Conservation (phyloP, 2,797 vertebrate genomes). For the Jordanella pulchra region DNA sequence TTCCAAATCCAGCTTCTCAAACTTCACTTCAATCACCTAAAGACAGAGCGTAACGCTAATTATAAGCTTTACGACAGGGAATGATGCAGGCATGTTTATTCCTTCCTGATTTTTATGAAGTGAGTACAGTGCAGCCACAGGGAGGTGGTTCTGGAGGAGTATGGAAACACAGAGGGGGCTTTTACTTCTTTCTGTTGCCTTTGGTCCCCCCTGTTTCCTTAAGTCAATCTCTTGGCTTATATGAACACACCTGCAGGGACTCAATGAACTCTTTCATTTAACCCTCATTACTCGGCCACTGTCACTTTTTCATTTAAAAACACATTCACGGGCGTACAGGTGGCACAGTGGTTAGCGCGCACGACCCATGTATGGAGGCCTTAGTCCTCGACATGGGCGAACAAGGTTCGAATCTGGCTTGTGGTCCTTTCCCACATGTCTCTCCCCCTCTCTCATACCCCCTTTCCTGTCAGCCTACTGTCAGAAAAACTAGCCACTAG, state of each 20-base stretch:
- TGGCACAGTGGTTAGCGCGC: too few relatives aligned
- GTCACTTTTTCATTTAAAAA: constrained; percentile 15
- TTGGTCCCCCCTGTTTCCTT: constrained; percentile 42
- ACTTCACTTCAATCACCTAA: constrained; percentile 88
- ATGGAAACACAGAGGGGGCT: constrained; percentile 58
- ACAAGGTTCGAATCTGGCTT: too few relatives aligned
- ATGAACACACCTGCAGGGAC: constrained; percentile 41
- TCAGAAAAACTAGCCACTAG: too few relatives aligned
- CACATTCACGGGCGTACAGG: too few relatives aligned
- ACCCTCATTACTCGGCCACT: constrained; percentile 35
- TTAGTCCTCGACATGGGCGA: too few relatives aligned
- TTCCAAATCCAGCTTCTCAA: constrained; percentile 90
- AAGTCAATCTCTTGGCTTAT: constrained; percentile 59
- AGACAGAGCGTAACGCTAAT: constrained; percentile 16
- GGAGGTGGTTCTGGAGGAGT: constrained; percentile 18
- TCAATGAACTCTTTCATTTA: constrained; percentile 80
- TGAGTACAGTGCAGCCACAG: constrained; percentile 23
- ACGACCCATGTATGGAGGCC: too few relatives aligned
- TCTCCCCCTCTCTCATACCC: too few relatives aligned
- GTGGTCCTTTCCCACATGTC: too few relatives aligned
- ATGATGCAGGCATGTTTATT: constrained; percentile 24
- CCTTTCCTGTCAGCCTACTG: too few relatives aligned
- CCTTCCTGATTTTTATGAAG: constrained; percentile 32
- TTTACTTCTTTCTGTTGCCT: constrained; percentile 57
- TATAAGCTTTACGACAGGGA: constrained; percentile 4